These are phyloP conservation scores for Trissoscelio sp. DNA, from an alignment of 2,888 invertebrate genomes.

Conservation along the genomic window DNA sequence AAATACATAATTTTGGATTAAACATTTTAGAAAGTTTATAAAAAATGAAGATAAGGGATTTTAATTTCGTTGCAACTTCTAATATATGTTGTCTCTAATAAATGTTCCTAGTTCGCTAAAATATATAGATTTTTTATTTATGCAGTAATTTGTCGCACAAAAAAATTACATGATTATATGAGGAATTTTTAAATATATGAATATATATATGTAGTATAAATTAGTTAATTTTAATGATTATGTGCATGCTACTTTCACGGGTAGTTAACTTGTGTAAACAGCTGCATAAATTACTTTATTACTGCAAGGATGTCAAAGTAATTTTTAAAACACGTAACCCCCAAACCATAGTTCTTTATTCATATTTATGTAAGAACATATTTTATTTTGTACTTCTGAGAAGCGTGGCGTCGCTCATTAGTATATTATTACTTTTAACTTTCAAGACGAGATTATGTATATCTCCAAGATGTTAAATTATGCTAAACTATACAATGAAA, in stretches of 20 bases:
- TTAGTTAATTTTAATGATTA: too few species aligned
- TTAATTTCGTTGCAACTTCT: too few species aligned
- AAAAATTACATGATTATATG: too few species aligned
- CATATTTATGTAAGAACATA: conserved; percentile 54
- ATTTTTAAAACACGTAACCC: conserved; percentile 23
- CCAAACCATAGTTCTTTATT: conserved; percentile 39
- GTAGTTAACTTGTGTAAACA: conserved; percentile 33
- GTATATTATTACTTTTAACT: conserved; percentile 50
- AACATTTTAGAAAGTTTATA: too few species aligned
- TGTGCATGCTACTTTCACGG: conserved; percentile 38
- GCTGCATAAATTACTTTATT: conserved; percentile 40
- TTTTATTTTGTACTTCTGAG: conserved; percentile 46
- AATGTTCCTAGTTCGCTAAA: too few species aligned
- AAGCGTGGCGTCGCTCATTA: conserved; percentile 40
- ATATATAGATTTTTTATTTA: too few species aligned
- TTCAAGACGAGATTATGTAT: conserved; percentile 23
- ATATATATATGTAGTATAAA: too few species aligned
- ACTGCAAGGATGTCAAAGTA: conserved; percentile 38
- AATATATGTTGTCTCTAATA: too few species aligned
- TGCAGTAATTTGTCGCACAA: too few species aligned
- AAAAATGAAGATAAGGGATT: too few species aligned
- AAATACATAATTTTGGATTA: too few species aligned
- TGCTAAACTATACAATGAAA: not conserved
- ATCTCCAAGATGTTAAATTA: conserved; percentile 11
- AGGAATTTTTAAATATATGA: too few species aligned